Conservation (phyloP, 2,113 vertebrate genomes). For the Psettodes erumei region DNA sequence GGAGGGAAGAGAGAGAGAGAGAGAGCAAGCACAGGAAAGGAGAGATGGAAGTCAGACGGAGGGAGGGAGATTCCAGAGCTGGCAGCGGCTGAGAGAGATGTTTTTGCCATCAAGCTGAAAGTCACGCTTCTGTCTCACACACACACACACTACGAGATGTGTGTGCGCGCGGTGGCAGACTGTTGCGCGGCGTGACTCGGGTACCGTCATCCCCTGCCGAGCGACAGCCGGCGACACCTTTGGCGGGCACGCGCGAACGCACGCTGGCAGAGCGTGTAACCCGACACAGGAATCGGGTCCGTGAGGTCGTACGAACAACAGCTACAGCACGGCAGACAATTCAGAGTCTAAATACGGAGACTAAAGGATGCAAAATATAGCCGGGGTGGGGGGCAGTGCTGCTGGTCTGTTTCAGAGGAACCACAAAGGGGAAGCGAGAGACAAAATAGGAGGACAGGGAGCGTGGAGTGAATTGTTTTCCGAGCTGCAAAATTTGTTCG, state of each 20-base stretch:
- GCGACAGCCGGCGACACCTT: conserved; percentile 70
- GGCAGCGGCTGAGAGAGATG: conserved; percentile 22
- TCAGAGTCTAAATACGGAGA: conserved; percentile 51
- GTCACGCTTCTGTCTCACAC: conserved; percentile 20
- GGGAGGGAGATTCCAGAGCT: conserved; percentile 50
- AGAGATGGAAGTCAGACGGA: conserved; percentile 56
- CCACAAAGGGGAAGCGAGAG: conserved; percentile 59
- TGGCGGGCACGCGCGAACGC: conserved; percentile 38
- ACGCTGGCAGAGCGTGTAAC: conserved; percentile 35
- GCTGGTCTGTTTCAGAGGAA: conserved; percentile 44
- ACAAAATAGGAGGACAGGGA: conserved; percentile 42
- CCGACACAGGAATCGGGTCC: conserved; percentile 34
- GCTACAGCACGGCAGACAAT: conserved; percentile 30
- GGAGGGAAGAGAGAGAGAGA: conserved; percentile 4
- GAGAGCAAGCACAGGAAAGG: conserved; percentile 41
- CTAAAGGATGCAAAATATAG: conserved; percentile 19
- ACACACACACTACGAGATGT: conserved; percentile 11
- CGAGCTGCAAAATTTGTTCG: no score
- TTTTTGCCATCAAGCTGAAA: conserved; percentile 52
- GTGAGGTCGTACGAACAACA: conserved; percentile 52
- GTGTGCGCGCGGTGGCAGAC: conserved; percentile 15
- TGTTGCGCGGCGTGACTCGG: conserved; percentile 45
- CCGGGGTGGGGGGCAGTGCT: conserved; percentile 8
- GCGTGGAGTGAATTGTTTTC: no score
- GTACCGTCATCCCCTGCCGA: conserved; percentile 39